Conservation (phyloP, 1,140 invertebrate genomes). For the Halotydeus destructor region DNA sequence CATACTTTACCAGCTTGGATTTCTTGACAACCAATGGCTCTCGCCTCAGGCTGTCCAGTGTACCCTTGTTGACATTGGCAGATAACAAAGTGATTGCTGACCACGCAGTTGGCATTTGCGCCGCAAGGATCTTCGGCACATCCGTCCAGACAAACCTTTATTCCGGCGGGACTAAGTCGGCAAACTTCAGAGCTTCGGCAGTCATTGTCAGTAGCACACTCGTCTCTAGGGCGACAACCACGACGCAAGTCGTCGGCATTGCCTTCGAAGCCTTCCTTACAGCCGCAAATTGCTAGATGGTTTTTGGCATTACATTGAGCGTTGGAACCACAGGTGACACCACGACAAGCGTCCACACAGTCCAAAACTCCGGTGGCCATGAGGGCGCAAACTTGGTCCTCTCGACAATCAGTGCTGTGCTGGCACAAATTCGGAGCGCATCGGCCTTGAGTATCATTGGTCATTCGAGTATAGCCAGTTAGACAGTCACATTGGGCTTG, state of each 20-base stretch:
- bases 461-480: slow-evolving; percentile 11
- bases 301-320: slow-evolving; percentile 50
- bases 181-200: slow-evolving; percentile 46
- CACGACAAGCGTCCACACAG: slow-evolving; percentile 45
- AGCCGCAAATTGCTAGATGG: slow-evolving; percentile 50
- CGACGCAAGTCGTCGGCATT: slow-evolving; percentile 14
- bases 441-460: slow-evolving; percentile 7
- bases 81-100: slow-evolving; percentile 27
- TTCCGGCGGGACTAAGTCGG: slow-evolving; percentile 17
- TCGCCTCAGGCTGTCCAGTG: slow-evolving; percentile 48
- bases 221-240: slow-evolving; percentile 21
- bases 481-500: slow-evolving; percentile 55
- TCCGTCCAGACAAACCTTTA: slow-evolving; percentile 19
- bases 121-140: slow-evolving; percentile 17
- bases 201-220: slow-evolving; percentile 54
- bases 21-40: slow-evolving; percentile 16
- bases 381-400: slow-evolving; percentile 13
- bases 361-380: slow-evolving; percentile 12
- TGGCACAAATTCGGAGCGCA: slow-evolving; percentile 14
- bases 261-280: slow-evolving; percentile 24
- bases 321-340: slow-evolving; percentile 49
- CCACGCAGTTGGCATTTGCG: slow-evolving; percentile 17
- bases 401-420: slow-evolving; percentile 9
- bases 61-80: slow-evolving; percentile 57
- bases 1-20: slow-evolving; percentile 14